A percentile compares a stretch with the other conserved stretches of the same genome.
These are phyloP conservation scores for Congeria kusceri DNA, from an alignment of 2,888 invertebrate genomes.

Conservation along the genomic window DNA sequence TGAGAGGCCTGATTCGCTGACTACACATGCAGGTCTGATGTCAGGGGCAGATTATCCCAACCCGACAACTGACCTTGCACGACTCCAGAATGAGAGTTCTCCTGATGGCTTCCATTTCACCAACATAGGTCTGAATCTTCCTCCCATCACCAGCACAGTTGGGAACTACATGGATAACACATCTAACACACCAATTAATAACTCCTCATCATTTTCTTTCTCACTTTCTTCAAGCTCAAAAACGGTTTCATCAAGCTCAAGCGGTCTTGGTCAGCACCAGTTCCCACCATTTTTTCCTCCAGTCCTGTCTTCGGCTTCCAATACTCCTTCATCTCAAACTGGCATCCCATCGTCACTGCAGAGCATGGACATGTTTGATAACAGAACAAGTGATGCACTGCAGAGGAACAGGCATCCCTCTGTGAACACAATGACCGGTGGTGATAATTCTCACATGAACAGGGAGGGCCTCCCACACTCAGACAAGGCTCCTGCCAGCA, in stretches of 20 bases:
- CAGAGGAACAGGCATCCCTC: conserved; percentile 60
- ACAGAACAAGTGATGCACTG: conserved; percentile 41
- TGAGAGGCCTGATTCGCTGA: conserved; percentile 47
- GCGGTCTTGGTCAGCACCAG: conserved; percentile 59
- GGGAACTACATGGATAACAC: conserved; percentile 69
- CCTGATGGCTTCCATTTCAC: conserved; percentile 76
- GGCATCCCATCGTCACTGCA: conserved; percentile 52
- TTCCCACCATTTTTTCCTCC: conserved; percentile 73
- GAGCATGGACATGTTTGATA: conserved; percentile 55
- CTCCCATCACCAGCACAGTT: conserved; percentile 70
- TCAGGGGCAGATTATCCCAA: conserved; percentile 44
- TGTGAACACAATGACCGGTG: conserved; percentile 42
- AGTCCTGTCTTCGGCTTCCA: conserved; percentile 52
- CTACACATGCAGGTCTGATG: conserved; percentile 48
- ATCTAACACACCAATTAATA: conserved; percentile 54
- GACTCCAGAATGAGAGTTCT: conserved; percentile 64
- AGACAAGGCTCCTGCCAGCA: conserved; percentile 33
- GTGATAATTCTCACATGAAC: conserved; percentile 49
- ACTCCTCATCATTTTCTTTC: conserved; percentile 66
- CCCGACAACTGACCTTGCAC: conserved; percentile 59
- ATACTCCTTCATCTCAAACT: conserved; percentile 46
- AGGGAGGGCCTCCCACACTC: conserved; percentile 40
- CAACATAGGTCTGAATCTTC: conserved; percentile 77
- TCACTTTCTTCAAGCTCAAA: conserved; percentile 64
- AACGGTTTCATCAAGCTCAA: conserved; percentile 64